Evolutionary conservation across 2,113 vertebrate genomes (phyloP), one percentile per base, ranked within the genome.

Genomic region (Crotalus tigris): DNA sequence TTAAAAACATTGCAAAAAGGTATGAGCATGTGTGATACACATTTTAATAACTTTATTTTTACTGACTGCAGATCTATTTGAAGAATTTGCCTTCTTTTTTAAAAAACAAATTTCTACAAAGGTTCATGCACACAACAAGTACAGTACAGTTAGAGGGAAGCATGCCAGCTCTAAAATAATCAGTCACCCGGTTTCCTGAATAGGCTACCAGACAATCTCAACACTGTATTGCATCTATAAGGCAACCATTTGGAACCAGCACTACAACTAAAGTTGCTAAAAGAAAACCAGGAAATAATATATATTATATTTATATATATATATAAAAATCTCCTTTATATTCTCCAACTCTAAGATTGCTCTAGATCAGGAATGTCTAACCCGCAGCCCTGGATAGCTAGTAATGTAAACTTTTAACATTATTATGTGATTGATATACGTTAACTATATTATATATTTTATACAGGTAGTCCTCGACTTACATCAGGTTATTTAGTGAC

Each of bases 211-310:
- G 94, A 94, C 92, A 96, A 93, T 75, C 97, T 97, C 98, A 91
- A 95, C 98, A 98, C 97, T 94, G 75, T 94, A 96, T 44, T 94
- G 87, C 23, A 95, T 92, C 95, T 95, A 96, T 91, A 94, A 96
- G 94, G 91, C 94, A 97, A 97, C 97, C 97, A 98, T 97, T 97
- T 97, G 97, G 97, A 98, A 97, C 94, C 91, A 97, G 97, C 97
- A 98, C 6, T 92, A 95, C 93, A 81, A 86, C 58, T 46, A 92
- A n/a, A 85, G 85, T n/a, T 9, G 44, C 86, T 92, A 23, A 29
- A 57, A 29, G 19, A 85, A 88, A 90, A 51, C 69, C 39, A 90
- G 39, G 13, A 91, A 49, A 54, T 33, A 6, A 75, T 24, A 57
- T 24, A 33, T 53, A 90, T 69, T 69, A n/a, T 69, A 53, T 3